These are phyloP conservation scores for Zoanthus gigantus DNA, from an alignment of 92 coral and sea anemone species.

Conservation along the genomic window DNA sequence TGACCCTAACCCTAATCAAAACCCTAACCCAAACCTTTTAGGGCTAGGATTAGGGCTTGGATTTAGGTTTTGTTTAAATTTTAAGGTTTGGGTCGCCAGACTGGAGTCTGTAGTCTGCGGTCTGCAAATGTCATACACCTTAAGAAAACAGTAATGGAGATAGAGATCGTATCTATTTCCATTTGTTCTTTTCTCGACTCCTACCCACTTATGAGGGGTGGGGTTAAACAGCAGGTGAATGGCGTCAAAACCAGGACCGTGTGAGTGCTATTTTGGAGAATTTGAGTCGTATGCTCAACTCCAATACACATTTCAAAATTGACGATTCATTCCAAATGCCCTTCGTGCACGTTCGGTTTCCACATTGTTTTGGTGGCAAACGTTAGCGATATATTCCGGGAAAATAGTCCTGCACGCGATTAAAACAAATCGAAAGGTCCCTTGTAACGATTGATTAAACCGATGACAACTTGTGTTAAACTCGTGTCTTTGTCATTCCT, in stretches of 20 bases:
- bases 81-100: too few relatives aligned
- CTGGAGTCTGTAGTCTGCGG: too few relatives aligned
- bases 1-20: too few relatives aligned
- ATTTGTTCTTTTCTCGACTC: slow-evolving; percentile 20
- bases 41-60: too few relatives aligned
- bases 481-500: slow-evolving; percentile 46
- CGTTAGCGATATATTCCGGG: slow-evolving; percentile 18
- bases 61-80: too few relatives aligned
- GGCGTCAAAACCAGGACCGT: slow-evolving; percentile 45
- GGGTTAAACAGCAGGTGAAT: slow-evolving; percentile 46
- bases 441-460: slow-evolving; percentile 47
- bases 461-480: slow-evolving; percentile 54
- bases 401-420: slow-evolving; percentile 26
- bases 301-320: slow-evolving; percentile 9
- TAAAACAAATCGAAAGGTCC: slow-evolving; percentile 13
- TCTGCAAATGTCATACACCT: too few relatives aligned
- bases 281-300: slow-evolving; percentile 48
- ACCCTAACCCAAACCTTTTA: too few relatives aligned
- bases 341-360: slow-evolving; percentile 31
- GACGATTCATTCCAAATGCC: slow-evolving; percentile 44
- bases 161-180: slow-evolving; percentile 40
- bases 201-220: slow-evolving; percentile 45
- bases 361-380: slow-evolving; percentile 18
- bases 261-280: slow-evolving; percentile 48
- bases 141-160: slow-evolving; percentile 8